These are phyloP conservation scores for Eilema caniola DNA, from an alignment of 2,888 invertebrate genomes.

Conservation along the genomic window DNA sequence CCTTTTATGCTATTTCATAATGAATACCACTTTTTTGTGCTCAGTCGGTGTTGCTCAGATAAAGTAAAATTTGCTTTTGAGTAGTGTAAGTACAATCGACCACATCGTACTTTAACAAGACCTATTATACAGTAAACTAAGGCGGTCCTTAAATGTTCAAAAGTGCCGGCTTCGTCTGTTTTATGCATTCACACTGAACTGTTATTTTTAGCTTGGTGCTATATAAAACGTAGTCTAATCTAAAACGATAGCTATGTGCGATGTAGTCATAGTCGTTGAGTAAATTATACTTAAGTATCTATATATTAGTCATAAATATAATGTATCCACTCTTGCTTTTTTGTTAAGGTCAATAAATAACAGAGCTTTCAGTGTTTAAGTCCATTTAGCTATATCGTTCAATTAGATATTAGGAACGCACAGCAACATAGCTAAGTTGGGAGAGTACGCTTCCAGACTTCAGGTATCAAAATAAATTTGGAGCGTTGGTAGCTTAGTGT, in stretches of 20 bases:
- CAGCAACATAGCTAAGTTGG: background rate
- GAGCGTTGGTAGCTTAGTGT: too few species aligned
- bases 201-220: slow-evolving; percentile 59
- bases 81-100: slow-evolving; percentile 5
- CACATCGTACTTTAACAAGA: slow-evolving; percentile 6
- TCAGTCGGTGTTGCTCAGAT: slow-evolving; percentile 44
- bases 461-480: background rate
- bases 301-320: slow-evolving; percentile 4
- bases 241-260: slow-evolving; percentile 40
- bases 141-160: slow-evolving; percentile 4
- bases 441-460: background rate
- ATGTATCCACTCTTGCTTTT: slow-evolving; percentile 2
- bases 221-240: slow-evolving; percentile 44
- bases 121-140: background rate
- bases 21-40: slow-evolving; percentile 17
- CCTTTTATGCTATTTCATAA: background rate
- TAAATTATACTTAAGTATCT: slow-evolving; percentile 24
- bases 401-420: background rate
- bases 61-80: slow-evolving; percentile 10
- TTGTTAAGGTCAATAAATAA: background rate
- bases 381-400: too few species aligned
- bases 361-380: background rate
- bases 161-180: slow-evolving; percentile 30
- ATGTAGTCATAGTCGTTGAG: slow-evolving; percentile 38
- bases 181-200: slow-evolving; percentile 34